Conservation (phyloP, 2,797 vertebrate species). For the Agapornis canus region DNA sequence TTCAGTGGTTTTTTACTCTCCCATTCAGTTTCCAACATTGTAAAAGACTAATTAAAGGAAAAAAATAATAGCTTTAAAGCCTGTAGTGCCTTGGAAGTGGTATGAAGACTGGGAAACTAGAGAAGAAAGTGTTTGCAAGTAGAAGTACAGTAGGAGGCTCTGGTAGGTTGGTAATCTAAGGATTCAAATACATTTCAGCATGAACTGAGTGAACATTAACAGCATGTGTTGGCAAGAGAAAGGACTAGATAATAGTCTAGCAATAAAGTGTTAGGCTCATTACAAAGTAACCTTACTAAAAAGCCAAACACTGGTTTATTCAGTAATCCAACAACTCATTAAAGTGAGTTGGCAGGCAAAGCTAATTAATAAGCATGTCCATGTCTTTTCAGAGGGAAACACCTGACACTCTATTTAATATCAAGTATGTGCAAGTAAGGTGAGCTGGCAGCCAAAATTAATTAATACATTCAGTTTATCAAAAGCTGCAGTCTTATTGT, state of each 20-base stretch:
- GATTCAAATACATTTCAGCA: fast-evolving
- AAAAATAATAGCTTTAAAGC: background rate
- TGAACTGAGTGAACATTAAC: fast-evolving
- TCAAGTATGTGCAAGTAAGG: background rate
- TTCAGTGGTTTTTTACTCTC: background rate
- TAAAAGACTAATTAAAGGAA: background rate
- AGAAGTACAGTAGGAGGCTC: background rate
- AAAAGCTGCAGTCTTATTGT: background rate
- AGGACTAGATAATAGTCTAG: background rate
- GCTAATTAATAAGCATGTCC: background rate
- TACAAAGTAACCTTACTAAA: background rate
- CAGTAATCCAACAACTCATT: background rate
- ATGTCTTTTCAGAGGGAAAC: background rate
- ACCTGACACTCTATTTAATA: background rate
- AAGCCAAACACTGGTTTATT: background rate
- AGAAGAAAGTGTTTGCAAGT: background rate
- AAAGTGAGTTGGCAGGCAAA: background rate
- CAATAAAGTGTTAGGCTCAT: background rate
- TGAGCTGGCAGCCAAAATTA: conserved; percentile 7
- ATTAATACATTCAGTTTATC: background rate
- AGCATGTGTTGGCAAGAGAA: background rate
- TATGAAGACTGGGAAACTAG: background rate
- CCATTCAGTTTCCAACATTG: background rate
- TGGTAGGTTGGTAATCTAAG: background rate
- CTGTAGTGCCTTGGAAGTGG: background rate